These are phyloP conservation scores for Pocillopora damicornis DNA, from an alignment of 64 coral and sea anemone species.

Conservation along the genomic window DNA sequence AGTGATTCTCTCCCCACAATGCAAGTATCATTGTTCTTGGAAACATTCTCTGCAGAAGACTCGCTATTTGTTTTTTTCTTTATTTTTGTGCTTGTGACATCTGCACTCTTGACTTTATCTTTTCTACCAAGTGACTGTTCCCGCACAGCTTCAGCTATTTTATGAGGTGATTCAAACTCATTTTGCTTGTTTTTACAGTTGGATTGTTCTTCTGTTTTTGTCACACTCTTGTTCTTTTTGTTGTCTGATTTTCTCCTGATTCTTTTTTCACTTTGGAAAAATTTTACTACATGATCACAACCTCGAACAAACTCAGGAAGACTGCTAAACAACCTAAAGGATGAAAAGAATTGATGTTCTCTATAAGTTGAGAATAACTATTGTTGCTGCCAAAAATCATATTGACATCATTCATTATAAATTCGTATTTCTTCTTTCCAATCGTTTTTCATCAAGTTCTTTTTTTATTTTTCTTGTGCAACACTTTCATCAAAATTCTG, in stretches of 20 bases:
- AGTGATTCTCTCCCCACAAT: not conserved
- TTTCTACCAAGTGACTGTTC: constrained; percentile 28
- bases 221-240: constrained; percentile 34
- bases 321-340: constrained; percentile 61
- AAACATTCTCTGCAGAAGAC: not conserved
- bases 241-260: constrained; percentile 28
- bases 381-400: no score
- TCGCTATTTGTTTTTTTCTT: constrained; percentile 15
- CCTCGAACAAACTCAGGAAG: constrained; percentile 86
- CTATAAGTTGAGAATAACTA: no score
- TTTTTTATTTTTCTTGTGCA: no score
- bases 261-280: constrained; percentile 67
- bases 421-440: no score
- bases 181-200: constrained; percentile 22
- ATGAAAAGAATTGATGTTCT: not conserved
- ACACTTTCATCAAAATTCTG: no score
- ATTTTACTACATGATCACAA: constrained; percentile 83
- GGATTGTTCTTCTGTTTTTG: constrained; percentile 45
- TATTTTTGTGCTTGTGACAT: constrained; percentile 11
- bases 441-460: no score
- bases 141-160: constrained; percentile 19
- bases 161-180: constrained; percentile 37
- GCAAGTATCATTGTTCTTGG: not conserved
- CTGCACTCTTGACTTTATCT: constrained; percentile 42
- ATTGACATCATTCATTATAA: no score